Evolutionary conservation across 2,888 invertebrate genomes (phyloP), one percentile per base, ranked within the genome.

Genomic region (Trypoxylon attenuatum): DNA sequence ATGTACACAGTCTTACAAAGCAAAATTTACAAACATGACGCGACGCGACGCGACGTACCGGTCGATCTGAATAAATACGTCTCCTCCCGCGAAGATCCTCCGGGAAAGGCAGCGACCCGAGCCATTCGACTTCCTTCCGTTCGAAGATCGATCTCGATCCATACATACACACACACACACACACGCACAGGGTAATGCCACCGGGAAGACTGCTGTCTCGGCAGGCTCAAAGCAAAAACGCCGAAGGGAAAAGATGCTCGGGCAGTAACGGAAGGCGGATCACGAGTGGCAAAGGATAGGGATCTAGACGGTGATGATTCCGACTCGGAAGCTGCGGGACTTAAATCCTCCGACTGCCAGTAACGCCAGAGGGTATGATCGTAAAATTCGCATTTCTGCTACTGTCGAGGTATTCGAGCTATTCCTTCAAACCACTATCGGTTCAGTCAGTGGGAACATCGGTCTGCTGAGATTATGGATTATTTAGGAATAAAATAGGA

Each of bases 1-100:
- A 87, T 87, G 80, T 87, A 87, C 87, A 88, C 87, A 87, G 87
- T 87, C 84, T 87, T 87, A 87, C 87, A 83, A 87, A 82, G 84
- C 87, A 84, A 88, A 87, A 86, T 88, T 86, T 87, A 87, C 87
- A 87, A 87, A 86, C 80, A 83, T 79, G 79, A 84, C 78, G n/a
- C n/a, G n/a, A n/a, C n/a, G n/a, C n/a, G n/a, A n/a, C n/a, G n/a
- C n/a, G 82, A 82, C 81, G 79, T 80, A 82, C 77, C n/a, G 77
- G 80, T 80, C 81, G 82, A 80, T 83, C 77, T n/a, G 81, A 85
- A 84, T 83, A 74, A 74, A 76, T 76, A 73, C 56, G 46, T 74
- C 45, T 57, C 18, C 64, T 60, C 57, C 52, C 23, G 43, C 66
- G 66, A 51, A 46, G 43, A 41, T 73, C 29, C n/a, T n/a, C n/a